A percentile compares a stretch with the other conserved stretches of the same genome.
Evolutionary conservation across 2,888 invertebrate species (phyloP).

Genomic region (Meteorus cinctellus): DNA sequence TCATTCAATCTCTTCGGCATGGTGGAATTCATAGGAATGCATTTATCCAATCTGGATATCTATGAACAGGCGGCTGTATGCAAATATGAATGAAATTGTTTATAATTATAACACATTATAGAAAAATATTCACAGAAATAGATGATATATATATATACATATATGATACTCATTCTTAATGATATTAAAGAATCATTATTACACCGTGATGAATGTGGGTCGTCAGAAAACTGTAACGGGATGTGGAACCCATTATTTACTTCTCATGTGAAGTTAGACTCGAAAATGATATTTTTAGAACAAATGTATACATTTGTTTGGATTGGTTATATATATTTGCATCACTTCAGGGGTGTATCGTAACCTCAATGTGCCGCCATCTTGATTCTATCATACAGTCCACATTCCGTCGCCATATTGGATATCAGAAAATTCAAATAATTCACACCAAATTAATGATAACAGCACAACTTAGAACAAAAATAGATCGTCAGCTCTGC

Average conservation of each 20-base stretch:
- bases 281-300: constrained; percentile 41
- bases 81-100: too few relatives aligned
- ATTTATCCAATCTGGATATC: too few relatives aligned
- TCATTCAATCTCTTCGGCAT: too few relatives aligned
- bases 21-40: too few relatives aligned
- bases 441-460: not conserved
- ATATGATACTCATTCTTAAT: not conserved
- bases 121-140: too few relatives aligned
- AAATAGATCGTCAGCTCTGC: too few relatives aligned
- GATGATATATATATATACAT: too few relatives aligned
- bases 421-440: not conserved
- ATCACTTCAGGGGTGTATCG: constrained; percentile 55
- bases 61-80: too few relatives aligned
- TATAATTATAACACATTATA: too few relatives aligned
- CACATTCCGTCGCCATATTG: too few relatives aligned
- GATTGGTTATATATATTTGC: constrained; percentile 66
- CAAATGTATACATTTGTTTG: constrained; percentile 59
- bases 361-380: not conserved
- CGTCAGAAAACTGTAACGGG: not conserved
- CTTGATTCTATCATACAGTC: too few relatives aligned
- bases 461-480: not conserved
- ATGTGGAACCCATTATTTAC: constrained; percentile 13
- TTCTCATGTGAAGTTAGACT: constrained; percentile 32
- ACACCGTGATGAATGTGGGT: not conserved
- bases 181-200: constrained; percentile 21